A percentile compares a stretch with the other conserved stretches of the same genome.
phyloP scores from a whole-genome alignment of 2,113 vertebrate genomes.

The Engraulis encrasicolus region DNA sequence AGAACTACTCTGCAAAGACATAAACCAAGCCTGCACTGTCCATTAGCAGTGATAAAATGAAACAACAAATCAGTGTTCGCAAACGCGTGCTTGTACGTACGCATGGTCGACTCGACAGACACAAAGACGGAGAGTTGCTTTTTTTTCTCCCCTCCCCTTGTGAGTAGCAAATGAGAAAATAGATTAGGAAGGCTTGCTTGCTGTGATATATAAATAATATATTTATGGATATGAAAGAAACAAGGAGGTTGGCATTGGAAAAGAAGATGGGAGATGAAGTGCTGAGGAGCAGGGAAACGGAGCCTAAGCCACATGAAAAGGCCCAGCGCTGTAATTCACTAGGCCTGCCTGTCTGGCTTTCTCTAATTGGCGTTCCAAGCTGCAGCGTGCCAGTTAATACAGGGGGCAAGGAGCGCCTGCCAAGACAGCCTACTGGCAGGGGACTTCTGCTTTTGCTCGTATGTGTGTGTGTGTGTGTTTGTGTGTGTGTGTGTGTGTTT shows the following conservation, averaged over 20 bases:
- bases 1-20: not conserved
- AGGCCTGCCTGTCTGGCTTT: not conserved
- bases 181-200: not conserved
- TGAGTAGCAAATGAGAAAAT: not conserved
- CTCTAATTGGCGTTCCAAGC: not conserved
- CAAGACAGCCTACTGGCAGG: not conserved
- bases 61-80: not conserved
- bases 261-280: constrained; percentile 6
- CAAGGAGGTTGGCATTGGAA: not conserved
- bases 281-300: not conserved
- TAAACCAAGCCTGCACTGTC: not conserved
- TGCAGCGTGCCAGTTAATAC: not conserved
- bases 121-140: not conserved
- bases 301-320: constrained; percentile 1
- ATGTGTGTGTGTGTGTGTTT: not conserved
- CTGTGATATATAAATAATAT: not conserved
- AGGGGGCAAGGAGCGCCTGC: constrained; percentile 9
- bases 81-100: not conserved
- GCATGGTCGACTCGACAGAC: not conserved
- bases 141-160: not conserved
- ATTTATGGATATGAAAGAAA: not conserved
- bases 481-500: not conserved
- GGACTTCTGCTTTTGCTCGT: not conserved
- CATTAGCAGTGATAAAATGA: not conserved
- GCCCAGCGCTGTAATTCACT: not conserved